Percentiles rank a stretch among this genome's conserved stretches.
Evolutionary conservation across 2,888 invertebrate species (phyloP).

Genomic region (Sturmia bella): DNA sequence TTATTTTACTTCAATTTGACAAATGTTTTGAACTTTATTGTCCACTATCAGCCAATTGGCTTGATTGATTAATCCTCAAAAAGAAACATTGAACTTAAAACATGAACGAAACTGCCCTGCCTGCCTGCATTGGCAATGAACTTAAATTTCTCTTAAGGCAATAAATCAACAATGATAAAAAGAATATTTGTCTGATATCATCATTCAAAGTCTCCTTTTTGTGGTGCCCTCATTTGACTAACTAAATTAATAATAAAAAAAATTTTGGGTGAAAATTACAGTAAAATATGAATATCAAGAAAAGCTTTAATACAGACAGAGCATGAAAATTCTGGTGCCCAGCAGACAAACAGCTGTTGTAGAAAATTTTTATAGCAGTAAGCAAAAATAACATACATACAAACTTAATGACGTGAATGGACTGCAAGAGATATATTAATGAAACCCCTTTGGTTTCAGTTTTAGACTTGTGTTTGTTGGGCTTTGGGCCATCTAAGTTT

Average conservation of each 20-base stretch:
- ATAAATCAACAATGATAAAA: slow-evolving; percentile 61
- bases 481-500: not conserved
- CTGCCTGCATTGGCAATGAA: not conserved
- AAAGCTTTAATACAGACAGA: not conserved
- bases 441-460: too few relatives aligned
- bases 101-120: not conserved
- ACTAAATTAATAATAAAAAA: slow-evolving; percentile 30
- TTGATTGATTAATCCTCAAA: slow-evolving; percentile 61
- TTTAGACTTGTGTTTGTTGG: too few relatives aligned
- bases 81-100: slow-evolving; percentile 12
- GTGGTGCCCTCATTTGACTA: not conserved
- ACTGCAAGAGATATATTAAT: too few relatives aligned
- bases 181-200: slow-evolving; percentile 43
- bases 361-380: too few relatives aligned
- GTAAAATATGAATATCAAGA: not conserved
- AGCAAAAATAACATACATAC: too few relatives aligned
- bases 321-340: not conserved
- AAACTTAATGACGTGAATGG: too few relatives aligned
- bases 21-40: slow-evolving; percentile 44
- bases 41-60: slow-evolving; percentile 45
- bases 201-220: slow-evolving; percentile 44
- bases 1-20: slow-evolving; percentile 1
- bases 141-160: slow-evolving; percentile 22
- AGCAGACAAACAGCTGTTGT: too few relatives aligned
- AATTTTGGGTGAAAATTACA: not conserved